phyloP scores from a whole-genome alignment of 1,140 invertebrate genomes.

The Periplaneta americana region DNA sequence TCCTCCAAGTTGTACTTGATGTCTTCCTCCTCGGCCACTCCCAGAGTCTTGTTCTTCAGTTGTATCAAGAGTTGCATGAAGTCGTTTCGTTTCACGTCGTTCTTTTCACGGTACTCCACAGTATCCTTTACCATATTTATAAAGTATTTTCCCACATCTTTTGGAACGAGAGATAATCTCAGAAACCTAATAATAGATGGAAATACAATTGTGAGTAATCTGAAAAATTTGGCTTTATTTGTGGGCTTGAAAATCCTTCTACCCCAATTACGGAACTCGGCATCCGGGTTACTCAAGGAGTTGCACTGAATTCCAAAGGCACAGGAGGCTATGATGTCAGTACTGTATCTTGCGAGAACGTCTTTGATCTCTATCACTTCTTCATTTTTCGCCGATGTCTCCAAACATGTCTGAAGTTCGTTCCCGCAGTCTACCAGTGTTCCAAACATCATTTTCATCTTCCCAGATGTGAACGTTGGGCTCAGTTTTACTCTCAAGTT shows the following conservation, averaged over 20 bases:
- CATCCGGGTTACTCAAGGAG: too few relatives aligned
- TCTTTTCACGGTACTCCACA: conserved; percentile 37
- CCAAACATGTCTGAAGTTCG: too few relatives aligned
- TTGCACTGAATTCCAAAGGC: too few relatives aligned
- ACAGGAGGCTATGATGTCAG: conserved; percentile 48
- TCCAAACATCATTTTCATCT: too few relatives aligned
- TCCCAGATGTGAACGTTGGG: too few relatives aligned
- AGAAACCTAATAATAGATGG: conserved; percentile 2
- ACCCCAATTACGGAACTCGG: conserved; percentile 39
- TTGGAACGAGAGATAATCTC: background rate
- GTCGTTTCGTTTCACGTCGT: conserved; percentile 40
- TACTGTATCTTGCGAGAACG: conserved; percentile 41
- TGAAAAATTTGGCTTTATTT: conserved; percentile 23
- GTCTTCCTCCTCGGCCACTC: too few relatives aligned
- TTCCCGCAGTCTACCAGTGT: too few relatives aligned
- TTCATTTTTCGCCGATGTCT: too few relatives aligned
- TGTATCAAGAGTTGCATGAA: conserved; percentile 30
- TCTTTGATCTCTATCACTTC: too few relatives aligned
- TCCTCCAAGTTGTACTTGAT: too few relatives aligned
- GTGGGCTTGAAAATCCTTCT: conserved; percentile 30
- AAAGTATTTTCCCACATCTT: conserved; percentile 26
- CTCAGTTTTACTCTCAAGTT: too few relatives aligned
- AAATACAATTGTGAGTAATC: conserved; percentile 23
- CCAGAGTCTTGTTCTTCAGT: conserved; percentile 21
- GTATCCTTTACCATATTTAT: conserved; percentile 32